phyloP scores from a whole-genome alignment of 2,888 invertebrate genomes.

The Atethmia centrago region DNA sequence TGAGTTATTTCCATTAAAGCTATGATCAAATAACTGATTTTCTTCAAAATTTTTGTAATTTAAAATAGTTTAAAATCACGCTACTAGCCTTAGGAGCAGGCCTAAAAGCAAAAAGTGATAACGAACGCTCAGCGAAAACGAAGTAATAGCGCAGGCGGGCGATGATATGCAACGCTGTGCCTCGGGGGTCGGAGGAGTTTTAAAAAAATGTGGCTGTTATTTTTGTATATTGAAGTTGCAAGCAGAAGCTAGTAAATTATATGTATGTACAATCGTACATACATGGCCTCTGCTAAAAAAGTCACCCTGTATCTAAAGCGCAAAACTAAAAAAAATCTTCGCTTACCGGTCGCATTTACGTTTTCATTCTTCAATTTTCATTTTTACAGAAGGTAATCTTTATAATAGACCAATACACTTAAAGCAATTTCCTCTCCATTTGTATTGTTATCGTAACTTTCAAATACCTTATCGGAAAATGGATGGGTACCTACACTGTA shows the following conservation, averaged over 20 bases:
- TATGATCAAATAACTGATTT: constrained; percentile 17
- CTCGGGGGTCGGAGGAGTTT: too few relatives aligned
- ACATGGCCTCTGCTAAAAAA: too few relatives aligned
- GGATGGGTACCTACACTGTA: constrained; percentile 46
- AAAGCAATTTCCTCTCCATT: constrained; percentile 30
- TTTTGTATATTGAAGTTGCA: too few relatives aligned
- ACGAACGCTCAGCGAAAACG: too few relatives aligned
- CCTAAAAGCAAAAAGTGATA: neutral
- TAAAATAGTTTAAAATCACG: neutral
- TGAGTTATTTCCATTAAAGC: constrained; percentile 35
- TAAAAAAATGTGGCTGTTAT: too few relatives aligned
- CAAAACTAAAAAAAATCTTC: neutral
- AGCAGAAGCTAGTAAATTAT: too few relatives aligned
- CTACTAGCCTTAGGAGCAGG: too few relatives aligned
- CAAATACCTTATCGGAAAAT: constrained; percentile 42
- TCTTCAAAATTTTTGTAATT: constrained; percentile 14
- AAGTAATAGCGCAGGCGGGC: too few relatives aligned
- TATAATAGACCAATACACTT: constrained; percentile 31
- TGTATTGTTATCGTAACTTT: constrained; percentile 47
- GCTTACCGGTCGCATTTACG: neutral
- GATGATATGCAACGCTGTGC: too few relatives aligned
- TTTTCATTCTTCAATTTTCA: neutral
- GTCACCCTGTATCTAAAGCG: neutral
- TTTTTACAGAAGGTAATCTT: neutral
- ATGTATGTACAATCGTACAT: too few relatives aligned